A percentile compares a stretch with the other conserved stretches of the same genome.
Evolutionary conservation across 2,888 invertebrate species (phyloP).

Genomic region (Colostygia pectinataria): DNA sequence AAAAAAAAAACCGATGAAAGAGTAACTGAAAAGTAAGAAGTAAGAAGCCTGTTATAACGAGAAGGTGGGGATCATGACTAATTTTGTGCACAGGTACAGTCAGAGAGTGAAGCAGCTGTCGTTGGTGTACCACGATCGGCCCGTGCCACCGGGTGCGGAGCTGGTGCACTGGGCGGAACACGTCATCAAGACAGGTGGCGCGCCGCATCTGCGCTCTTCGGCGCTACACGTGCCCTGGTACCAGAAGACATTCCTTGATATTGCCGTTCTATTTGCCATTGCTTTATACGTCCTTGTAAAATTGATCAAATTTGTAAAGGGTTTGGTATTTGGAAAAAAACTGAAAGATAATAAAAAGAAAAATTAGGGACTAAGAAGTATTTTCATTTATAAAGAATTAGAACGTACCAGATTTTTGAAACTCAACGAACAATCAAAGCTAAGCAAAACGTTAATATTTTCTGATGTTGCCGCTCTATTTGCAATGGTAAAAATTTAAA

Average conservation of each 20-base stretch:
- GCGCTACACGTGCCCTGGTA: constrained; percentile 49
- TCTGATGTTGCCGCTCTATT: no score
- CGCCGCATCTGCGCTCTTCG: constrained; percentile 49
- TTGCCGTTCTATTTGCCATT: constrained; percentile 17
- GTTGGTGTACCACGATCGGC: constrained; percentile 49
- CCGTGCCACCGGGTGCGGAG: constrained; percentile 43
- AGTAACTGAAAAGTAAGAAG: no score
- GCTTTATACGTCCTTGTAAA: constrained; percentile 13
- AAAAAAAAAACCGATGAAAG: no score
- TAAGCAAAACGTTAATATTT: no score
- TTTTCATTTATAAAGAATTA: no score
- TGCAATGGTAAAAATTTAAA: no score
- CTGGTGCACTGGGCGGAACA: constrained; percentile 53
- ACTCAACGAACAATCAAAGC: no score
- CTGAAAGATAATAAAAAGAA: constrained; percentile 14
- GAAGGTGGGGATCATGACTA: no score
- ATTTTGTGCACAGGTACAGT: constrained; percentile 40
- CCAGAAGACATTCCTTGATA: constrained; percentile 53
- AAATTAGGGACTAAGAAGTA: neutral
- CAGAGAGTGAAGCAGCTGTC: constrained; percentile 45
- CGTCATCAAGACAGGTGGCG: constrained; percentile 49
- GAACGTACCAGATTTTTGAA: no score
- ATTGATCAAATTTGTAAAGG: constrained; percentile 4
- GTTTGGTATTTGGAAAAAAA: constrained; percentile 13
- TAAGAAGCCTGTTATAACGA: no score